Percentiles rank a stretch among this genome's conserved stretches.
Evolutionary conservation across 2,888 invertebrate genomes (phyloP).

Genomic region (Polymixis flavicincta): DNA sequence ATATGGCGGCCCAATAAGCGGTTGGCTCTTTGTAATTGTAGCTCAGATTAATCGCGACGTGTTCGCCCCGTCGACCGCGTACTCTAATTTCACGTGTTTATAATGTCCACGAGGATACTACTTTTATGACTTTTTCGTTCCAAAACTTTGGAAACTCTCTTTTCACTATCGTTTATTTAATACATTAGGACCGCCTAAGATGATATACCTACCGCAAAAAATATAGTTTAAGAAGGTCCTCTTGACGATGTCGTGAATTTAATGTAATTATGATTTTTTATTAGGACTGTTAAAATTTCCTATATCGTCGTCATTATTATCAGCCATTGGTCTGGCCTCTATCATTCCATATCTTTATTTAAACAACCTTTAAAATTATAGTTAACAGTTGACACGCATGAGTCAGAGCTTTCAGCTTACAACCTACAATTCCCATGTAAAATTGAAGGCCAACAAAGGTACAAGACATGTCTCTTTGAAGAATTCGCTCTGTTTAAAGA

Average conservation of each 20-base stretch:
- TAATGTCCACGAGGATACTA: slow-evolving; percentile 18
- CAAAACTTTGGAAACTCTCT: neutral
- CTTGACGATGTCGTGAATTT: neutral
- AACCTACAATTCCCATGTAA: slow-evolving; percentile 67
- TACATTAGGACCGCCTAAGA: neutral
- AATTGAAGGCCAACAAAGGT: slow-evolving; percentile 67
- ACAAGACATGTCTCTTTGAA: slow-evolving; percentile 71
- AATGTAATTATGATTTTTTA: neutral
- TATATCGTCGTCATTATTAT: slow-evolving; percentile 22
- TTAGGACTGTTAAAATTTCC: neutral
- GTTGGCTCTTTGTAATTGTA: slow-evolving; percentile 76
- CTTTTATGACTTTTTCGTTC: slow-evolving; percentile 17
- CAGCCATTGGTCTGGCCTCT: slow-evolving; percentile 32
- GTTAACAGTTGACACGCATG: slow-evolving; percentile 40
- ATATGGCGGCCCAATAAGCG: slow-evolving; percentile 74
- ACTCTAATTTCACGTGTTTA: slow-evolving; percentile 72
- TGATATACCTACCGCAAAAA: neutral
- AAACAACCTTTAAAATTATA: slow-evolving; percentile 48
- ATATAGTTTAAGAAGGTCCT: neutral
- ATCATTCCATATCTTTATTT: slow-evolving; percentile 44
- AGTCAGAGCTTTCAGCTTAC: slow-evolving; percentile 59
- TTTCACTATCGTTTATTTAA: neutral
- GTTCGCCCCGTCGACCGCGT: slow-evolving; percentile 67
- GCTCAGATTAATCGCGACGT: slow-evolving; percentile 68
- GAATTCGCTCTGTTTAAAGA: slow-evolving; percentile 85